Base-by-base conservation (phyloP, 2,888 invertebrate species). In the Craniophora ligustri region DNA sequence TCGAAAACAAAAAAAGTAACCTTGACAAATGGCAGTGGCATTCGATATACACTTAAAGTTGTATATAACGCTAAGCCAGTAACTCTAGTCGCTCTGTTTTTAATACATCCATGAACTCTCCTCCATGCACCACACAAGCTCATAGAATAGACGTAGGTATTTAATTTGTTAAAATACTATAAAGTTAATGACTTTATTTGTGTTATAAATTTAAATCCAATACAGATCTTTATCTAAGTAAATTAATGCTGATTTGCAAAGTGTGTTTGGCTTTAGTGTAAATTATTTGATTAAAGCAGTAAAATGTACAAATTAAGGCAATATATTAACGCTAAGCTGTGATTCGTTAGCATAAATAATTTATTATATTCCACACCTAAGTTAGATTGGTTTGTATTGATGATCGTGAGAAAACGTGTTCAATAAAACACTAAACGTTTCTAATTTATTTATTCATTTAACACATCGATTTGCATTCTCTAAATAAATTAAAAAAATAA, bases 21-120 rank as follows among this genome's bases (percentile, higher is more conserved):
- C 76, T 78, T 78, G 78, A 76, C 74, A 66, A 34, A 46, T 41
- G 46, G 57, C 59, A 68, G 54, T 67, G 56, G 49, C 67, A 73
- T 72, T 76, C 69, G 42, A 65, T 56, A 57, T 49, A 57, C 67
- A 59, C 60, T 66, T 67, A 73, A 60, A 75, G 58, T 78, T 75
- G 67, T 56, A 69, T 59, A 55, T 59, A 48, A 54, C 50, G 54
- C 68, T 72, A 56, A 71, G 62, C 65, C 66, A 57, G 62, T 67
- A 61, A 71, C 67, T 71, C 58, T 66, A 59, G 57, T 64, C 59
- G 58, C 63, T 60, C 39, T 36, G 35, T 66, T 60, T 62, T 67
- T 76, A 75, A 72, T 70, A 71, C 68, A 73, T 67, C 71, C 55
- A 70, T 55, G 35, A 44, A 61, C 42, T 39, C 26, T 49, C 18